These are phyloP conservation scores for Troglohyphantes excavatus DNA, from an alignment of 2,888 invertebrate genomes.

Conservation along the genomic window DNA sequence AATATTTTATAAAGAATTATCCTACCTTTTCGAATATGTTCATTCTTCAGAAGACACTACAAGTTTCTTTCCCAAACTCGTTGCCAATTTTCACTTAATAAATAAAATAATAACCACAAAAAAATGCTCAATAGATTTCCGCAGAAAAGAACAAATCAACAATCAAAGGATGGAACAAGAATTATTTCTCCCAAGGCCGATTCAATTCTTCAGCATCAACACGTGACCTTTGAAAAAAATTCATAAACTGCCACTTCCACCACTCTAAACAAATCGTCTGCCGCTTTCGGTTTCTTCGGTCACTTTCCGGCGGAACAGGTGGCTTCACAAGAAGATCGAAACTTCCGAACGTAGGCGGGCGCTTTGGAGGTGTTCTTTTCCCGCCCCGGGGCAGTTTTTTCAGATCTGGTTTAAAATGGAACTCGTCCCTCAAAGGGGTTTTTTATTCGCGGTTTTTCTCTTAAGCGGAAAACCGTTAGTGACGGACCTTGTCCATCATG, in stretches of 20 bases:
- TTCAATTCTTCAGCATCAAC: background rate
- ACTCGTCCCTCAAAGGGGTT: background rate
- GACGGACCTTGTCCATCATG: slow-evolving; percentile 19
- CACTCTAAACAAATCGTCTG: slow-evolving; percentile 21
- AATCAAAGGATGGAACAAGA: background rate
- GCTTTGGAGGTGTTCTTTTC: slow-evolving; percentile 3
- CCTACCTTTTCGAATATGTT: slow-evolving; percentile 11
- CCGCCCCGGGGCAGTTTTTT: background rate
- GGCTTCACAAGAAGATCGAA: background rate
- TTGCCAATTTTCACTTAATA: background rate
- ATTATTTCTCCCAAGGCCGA: slow-evolving; percentile 24
- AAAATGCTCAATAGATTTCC: slow-evolving; percentile 1
- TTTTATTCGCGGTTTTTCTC: slow-evolving; percentile 1
- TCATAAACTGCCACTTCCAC: slow-evolving; percentile 12
- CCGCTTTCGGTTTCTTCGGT: slow-evolving; percentile 24
- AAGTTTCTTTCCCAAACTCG: background rate
- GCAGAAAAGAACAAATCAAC: background rate
- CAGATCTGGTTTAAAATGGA: slow-evolving; percentile 27
- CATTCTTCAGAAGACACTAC: background rate
- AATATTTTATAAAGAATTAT: background rate
- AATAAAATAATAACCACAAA: background rate
- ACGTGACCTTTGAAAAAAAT: slow-evolving; percentile 35
- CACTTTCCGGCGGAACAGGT: slow-evolving; percentile 50
- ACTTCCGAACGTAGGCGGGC: slow-evolving; percentile 36
- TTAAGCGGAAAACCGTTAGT: slow-evolving; percentile 31